phyloP scores from a whole-genome alignment of 2,888 invertebrate species.

The Icerya purchasi region DNA sequence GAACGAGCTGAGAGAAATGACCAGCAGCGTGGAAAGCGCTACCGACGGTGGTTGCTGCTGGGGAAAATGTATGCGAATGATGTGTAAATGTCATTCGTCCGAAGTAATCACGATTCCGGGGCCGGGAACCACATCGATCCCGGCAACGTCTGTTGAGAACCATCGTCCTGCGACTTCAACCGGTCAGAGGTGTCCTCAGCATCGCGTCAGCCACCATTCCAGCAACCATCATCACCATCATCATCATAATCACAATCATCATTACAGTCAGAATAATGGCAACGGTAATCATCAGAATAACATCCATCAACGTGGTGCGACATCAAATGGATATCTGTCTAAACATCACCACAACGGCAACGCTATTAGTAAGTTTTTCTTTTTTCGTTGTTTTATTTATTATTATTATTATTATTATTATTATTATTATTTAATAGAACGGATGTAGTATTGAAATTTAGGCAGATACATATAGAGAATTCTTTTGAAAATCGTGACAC shows the following conservation, averaged over 20 bases:
- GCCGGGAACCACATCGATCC: neutral
- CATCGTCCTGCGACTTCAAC: neutral
- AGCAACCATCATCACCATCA: neutral
- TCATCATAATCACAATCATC: neutral
- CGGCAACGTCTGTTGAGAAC: neutral
- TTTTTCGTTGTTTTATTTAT: too few species aligned
- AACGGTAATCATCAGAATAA: too few species aligned
- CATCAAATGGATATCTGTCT: neutral
- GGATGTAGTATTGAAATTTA: too few species aligned
- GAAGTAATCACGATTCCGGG: neutral
- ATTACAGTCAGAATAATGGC: too few species aligned
- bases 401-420: too few species aligned
- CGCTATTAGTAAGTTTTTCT: neutral
- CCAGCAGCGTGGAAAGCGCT: neutral
- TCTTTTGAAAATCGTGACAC: too few species aligned
- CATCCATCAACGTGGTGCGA: too few species aligned
- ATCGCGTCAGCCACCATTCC: neutral
- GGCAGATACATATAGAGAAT: too few species aligned
- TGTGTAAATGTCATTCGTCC: conserved; percentile 9
- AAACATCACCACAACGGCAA: neutral
- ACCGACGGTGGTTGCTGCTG: conserved; percentile 4
- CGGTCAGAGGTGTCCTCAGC: neutral
- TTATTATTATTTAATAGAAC: too few species aligned
- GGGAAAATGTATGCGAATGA: conserved; percentile 12
- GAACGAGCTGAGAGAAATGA: too few species aligned